Conservation (phyloP, 2,888 invertebrate species). For the Oeneis ivallda region DNA sequence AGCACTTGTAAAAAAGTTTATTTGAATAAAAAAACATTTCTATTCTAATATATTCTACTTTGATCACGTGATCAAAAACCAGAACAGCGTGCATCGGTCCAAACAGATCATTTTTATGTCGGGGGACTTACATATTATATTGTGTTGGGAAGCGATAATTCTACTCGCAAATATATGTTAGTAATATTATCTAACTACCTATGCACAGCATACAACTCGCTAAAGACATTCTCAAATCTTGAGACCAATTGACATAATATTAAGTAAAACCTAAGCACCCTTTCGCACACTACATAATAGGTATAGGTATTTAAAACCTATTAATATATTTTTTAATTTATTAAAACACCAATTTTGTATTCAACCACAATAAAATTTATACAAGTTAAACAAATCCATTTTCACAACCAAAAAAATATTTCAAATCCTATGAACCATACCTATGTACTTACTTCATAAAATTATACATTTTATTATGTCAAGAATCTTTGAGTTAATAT, state of each 20-base stretch:
- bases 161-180: not conserved
- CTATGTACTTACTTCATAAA: not conserved
- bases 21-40: no score
- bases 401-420: slow-evolving; percentile 4
- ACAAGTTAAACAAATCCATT: slow-evolving; percentile 8
- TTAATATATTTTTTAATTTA: not conserved
- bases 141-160: not conserved
- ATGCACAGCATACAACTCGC: slow-evolving; percentile 4
- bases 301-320: not conserved
- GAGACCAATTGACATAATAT: slow-evolving; percentile 12
- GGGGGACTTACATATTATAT: not conserved
- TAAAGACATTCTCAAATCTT: not conserved
- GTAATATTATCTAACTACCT: not conserved
- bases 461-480: not conserved
- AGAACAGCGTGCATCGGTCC: no score
- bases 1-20: no score
- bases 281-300: slow-evolving; percentile 2
- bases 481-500: no score
- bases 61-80: no score
- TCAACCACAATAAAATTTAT: not conserved
- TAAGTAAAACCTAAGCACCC: not conserved
- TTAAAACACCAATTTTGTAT: not conserved
- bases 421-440: not conserved
- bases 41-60: no score
- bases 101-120: not conserved